A percentile compares a stretch with the other conserved stretches of the same genome.
phyloP scores from a whole-genome alignment of 2,888 invertebrate species.

The Scaptomyza tumidula region DNA sequence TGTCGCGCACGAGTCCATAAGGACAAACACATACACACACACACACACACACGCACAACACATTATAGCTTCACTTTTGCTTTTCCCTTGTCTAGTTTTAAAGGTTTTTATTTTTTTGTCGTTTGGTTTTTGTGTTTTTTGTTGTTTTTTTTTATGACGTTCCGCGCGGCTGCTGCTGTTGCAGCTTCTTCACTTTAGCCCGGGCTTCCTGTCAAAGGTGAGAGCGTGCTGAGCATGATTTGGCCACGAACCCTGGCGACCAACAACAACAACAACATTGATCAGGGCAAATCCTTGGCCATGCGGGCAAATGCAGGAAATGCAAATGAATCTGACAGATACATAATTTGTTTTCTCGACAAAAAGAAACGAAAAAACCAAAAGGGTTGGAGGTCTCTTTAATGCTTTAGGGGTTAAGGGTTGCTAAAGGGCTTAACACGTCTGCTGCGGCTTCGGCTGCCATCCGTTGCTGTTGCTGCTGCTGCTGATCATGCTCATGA shows the following conservation, averaged over 20 bases:
- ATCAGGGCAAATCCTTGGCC: constrained; percentile 25
- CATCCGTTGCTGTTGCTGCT: constrained; percentile 3
- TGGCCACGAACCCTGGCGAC: constrained; percentile 63
- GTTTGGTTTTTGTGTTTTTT: constrained; percentile 1
- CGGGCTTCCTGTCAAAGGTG: constrained; percentile 68
- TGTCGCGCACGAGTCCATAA: constrained; percentile 65
- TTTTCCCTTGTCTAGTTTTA: constrained; percentile 47
- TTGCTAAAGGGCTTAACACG: constrained; percentile 30
- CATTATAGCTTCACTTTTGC: constrained; percentile 65
- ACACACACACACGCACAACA: constrained; percentile 17
- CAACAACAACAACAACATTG: constrained; percentile 15
- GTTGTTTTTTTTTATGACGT: constrained; percentile 35
- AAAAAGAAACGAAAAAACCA: not conserved
- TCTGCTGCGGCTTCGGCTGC: constrained; percentile 8
- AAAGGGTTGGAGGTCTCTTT: constrained; percentile 29
- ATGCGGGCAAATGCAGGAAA: constrained; percentile 70
- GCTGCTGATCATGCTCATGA: constrained; percentile 25
- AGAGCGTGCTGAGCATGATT: constrained; percentile 74
- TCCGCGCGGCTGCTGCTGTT: constrained; percentile 37
- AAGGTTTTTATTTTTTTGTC: not conserved
- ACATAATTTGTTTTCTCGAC: constrained; percentile 36
- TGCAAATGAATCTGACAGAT: constrained; percentile 81
- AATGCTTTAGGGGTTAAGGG: constrained; percentile 45
- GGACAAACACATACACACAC: constrained; percentile 12
- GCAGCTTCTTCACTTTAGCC: constrained; percentile 8